Base-by-base conservation (phyloP, 2,888 invertebrate species). In the Marronus borbonicus region DNA sequence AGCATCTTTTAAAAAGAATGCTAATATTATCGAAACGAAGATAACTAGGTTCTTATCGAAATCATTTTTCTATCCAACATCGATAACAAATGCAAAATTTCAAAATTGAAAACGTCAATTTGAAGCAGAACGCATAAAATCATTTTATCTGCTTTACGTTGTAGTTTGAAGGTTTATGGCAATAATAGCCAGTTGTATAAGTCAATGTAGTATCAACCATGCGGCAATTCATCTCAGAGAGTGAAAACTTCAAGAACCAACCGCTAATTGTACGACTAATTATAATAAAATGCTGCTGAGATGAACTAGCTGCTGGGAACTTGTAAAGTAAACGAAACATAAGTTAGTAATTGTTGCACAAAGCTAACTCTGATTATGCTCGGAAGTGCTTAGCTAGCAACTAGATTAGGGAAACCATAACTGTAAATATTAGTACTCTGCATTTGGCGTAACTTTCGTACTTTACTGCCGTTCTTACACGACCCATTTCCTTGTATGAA, bases 401-500 rank as follows among this genome's bases (percentile, higher is more conserved):
- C 39, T 74, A 24, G 62, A 62, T 62, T 74, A 62, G 49, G 74
- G 62, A 74, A 74, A 74, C 60, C 62, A 74, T 74, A 74, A 74
- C 62, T 14, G 74, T 31, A 64, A 74, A 74, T 74, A 74, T 74
- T 74, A 60, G 62, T 74, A 74, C 62, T 44, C 36, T 20, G 60
- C 62, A 74, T 74, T 74, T 74, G 39, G 60, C 39, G 55, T 60
- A 60, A 60, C 1, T 20, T 24, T 10, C 12, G 66, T 49, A 24
- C 3, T 12, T 68, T 68, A 20, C 49, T 49, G 31, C 2, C 36
- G 66, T 68, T 50, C 49, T 20, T 49, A 20, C 24, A 28, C 52
- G 50, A 50, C 50, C 68, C 5, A 68, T 68, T 68, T 50, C 28
- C 24, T 12, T 20, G 28, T 68, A 24, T 50, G 49, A 68, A 68